A percentile compares a stretch with the other conserved stretches of the same genome.
phyloP scores from a whole-genome alignment of 2,113 vertebrate genomes.

The Barnardius zonarius region DNA sequence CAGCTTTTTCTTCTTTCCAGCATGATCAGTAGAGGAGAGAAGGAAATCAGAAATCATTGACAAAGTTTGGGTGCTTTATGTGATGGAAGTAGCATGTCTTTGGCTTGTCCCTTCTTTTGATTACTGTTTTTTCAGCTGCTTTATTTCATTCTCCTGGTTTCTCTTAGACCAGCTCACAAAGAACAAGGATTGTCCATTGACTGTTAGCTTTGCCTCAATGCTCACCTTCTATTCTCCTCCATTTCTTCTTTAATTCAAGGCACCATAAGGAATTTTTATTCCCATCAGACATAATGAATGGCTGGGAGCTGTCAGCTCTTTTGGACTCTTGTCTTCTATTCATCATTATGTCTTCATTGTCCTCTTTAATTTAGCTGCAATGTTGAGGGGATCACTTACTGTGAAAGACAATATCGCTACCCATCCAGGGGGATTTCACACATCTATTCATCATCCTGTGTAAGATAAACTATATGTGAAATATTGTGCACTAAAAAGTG shows the following conservation, averaged over 20 bases:
- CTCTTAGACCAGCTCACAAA: background rate
- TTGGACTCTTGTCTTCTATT: conserved; percentile 34
- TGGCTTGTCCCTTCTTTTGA: background rate
- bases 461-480: background rate
- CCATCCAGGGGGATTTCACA: background rate
- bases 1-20: background rate
- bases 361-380: conserved; percentile 11
- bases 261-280: background rate
- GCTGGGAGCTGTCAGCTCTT: conserved; percentile 2
- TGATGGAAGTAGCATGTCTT: background rate
- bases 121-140: background rate
- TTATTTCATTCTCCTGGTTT: background rate
- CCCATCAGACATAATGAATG: background rate
- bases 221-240: background rate
- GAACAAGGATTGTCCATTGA: background rate
- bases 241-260: conserved; percentile 4
- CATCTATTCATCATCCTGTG: background rate
- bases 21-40: background rate
- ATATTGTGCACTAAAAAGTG: background rate
- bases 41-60: background rate
- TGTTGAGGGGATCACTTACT: background rate
- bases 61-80: background rate
- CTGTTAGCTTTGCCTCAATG: background rate
- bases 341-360: conserved; percentile 54
- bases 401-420: background rate